Conservation (phyloP, 1,140 invertebrate genomes). For the Pseudachorutes palmiensis region DNA sequence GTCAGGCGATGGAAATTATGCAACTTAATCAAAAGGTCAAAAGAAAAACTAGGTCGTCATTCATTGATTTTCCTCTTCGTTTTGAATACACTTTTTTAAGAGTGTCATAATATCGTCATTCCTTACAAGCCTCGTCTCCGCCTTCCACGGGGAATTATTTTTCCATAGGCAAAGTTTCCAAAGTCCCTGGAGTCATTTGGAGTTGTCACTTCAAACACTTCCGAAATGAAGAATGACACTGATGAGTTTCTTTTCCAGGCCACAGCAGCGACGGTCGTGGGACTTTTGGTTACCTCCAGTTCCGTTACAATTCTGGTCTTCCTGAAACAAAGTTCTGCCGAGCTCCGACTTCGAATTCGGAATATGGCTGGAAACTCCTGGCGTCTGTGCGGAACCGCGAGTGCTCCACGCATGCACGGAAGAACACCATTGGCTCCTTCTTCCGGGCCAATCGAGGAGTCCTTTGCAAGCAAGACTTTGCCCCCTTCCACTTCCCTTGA, state of each 20-base stretch:
- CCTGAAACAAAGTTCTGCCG: slow-evolving; percentile 29
- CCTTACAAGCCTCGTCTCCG: too few species aligned
- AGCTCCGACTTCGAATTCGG: slow-evolving; percentile 31
- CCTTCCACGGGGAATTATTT: too few species aligned
- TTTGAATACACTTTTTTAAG: too few species aligned
- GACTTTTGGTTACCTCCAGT: slow-evolving; percentile 16
- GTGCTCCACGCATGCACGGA: slow-evolving; percentile 1
- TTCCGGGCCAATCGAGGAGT: slow-evolving; percentile 22
- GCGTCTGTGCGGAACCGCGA: slow-evolving; percentile 14
- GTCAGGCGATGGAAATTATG: neutral
- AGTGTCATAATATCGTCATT: too few species aligned
- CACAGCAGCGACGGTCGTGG: slow-evolving; percentile 22
- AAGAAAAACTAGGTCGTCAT: too few species aligned
- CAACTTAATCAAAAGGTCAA: neutral
- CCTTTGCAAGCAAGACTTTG: slow-evolving; percentile 21
- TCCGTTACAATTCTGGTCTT: slow-evolving; percentile 24
- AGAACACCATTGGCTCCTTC: slow-evolving; percentile 19
- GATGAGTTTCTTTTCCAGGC: slow-evolving; percentile 10
- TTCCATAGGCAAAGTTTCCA: too few species aligned
- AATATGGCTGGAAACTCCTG: slow-evolving; percentile 29
- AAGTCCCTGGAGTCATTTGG: too few species aligned
- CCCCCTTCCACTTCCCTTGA: slow-evolving; percentile 32
- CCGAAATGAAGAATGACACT: too few species aligned
- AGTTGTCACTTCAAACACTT: neutral
- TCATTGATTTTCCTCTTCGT: too few species aligned